Percentiles rank a stretch among this genome's conserved stretches.
phyloP scores from a whole-genome alignment of 2,797 vertebrate genomes.

The Salarias fasciatus region DNA sequence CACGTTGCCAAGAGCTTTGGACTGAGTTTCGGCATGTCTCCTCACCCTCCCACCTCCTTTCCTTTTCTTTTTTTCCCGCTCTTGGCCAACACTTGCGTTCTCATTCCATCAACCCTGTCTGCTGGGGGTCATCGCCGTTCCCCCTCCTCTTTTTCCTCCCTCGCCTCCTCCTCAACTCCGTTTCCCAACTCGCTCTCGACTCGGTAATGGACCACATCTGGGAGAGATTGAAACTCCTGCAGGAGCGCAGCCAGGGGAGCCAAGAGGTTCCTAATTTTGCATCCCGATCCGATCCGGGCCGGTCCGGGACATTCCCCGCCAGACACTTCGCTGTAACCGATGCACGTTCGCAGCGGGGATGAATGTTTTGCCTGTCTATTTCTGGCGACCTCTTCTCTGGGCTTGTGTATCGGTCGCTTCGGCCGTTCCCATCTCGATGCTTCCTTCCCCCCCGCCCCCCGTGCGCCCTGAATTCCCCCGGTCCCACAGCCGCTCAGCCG shows the following conservation, averaged over 20 bases:
- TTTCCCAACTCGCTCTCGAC: conserved; percentile 64
- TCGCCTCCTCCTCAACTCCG: conserved; percentile 36
- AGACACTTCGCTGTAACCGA: conserved; percentile 17
- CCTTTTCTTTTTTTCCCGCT: conserved; percentile 42
- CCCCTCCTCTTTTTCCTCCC: conserved; percentile 11
- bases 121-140: conserved; percentile 77
- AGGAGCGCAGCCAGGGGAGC: conserved; percentile 23
- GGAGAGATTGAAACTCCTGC: conserved; percentile 75
- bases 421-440: conserved; percentile 30
- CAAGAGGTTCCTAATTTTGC: conserved; percentile 21
- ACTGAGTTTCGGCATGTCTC: too few relatives aligned
- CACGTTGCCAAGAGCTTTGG: conserved; percentile 39
- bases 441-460: conserved; percentile 17
- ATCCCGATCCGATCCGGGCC: conserved; percentile 10
- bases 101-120: conserved; percentile 76
- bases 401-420: conserved; percentile 24
- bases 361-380: conserved; percentile 53
- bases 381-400: conserved; percentile 42
- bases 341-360: conserved; percentile 8
- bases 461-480: conserved; percentile 25
- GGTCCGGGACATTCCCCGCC: conserved; percentile 22
- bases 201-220: conserved; percentile 81
- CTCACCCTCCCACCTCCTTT: too few relatives aligned
- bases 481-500: conserved; percentile 4
- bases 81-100: conserved; percentile 64